Evolutionary conservation across 2,797 vertebrate species (phyloP).

Genomic region (Hirundo rustica): DNA sequence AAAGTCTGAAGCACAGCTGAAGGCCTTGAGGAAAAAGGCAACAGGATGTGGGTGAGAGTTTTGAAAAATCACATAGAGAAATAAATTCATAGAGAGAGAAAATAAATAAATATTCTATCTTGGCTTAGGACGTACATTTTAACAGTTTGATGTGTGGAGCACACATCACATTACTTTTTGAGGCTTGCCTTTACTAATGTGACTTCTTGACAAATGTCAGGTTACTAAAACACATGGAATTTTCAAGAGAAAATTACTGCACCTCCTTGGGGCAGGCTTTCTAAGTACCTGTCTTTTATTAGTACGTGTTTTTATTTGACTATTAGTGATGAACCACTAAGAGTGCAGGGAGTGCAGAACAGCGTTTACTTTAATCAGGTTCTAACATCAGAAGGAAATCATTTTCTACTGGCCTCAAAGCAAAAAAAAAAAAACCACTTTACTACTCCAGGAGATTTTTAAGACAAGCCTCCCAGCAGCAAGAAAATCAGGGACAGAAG

Average conservation of each 20-base stretch:
- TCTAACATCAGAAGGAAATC: background rate
- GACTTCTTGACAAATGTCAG: background rate
- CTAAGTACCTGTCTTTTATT: background rate
- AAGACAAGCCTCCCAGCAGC: background rate
- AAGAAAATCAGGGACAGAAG: background rate
- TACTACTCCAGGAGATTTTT: background rate
- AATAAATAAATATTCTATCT: constrained; percentile 31
- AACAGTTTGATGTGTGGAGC: background rate
- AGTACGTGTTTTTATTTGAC: background rate
- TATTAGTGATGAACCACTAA: background rate
- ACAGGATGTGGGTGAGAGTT: background rate
- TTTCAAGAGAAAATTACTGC: background rate
- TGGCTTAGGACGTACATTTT: constrained; percentile 29
- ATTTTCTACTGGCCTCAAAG: background rate
- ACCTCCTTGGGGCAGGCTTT: background rate
- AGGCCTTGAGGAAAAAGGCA: constrained; percentile 30
- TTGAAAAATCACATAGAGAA: background rate
- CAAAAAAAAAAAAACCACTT: background rate
- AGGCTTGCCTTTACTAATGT: background rate
- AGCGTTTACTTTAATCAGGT: background rate
- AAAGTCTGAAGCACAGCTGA: background rate
- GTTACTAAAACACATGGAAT: background rate
- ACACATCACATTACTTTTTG: background rate
- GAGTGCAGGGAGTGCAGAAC: background rate
- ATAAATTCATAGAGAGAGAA: background rate